A percentile compares a stretch with the other conserved stretches of the same genome.
These are phyloP conservation scores for Deroplatys truncata DNA, from an alignment of 2,888 invertebrate genomes.

Conservation along the genomic window DNA sequence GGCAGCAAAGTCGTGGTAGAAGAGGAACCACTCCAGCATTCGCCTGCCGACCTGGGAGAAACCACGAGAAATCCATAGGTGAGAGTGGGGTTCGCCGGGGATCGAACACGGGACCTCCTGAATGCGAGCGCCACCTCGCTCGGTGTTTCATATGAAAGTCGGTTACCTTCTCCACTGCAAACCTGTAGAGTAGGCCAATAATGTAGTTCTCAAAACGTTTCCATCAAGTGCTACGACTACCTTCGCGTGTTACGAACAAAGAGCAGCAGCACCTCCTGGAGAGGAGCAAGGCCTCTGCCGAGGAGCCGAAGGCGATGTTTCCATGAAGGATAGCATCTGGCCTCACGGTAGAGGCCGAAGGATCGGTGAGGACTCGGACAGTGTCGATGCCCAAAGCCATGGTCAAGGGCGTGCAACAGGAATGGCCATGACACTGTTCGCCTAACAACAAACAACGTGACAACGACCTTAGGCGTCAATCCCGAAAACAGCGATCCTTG, in stretches of 20 bases:
- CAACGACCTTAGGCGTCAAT: not conserved
- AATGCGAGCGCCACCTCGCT: too few species aligned
- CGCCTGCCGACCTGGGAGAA: too few species aligned
- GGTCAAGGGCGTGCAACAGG: not conserved
- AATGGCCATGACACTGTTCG: not conserved
- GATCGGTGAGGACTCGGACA: not conserved
- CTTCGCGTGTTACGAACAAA: not conserved
- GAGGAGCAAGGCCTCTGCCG: not conserved
- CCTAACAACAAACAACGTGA: not conserved
- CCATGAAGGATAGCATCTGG: not conserved
- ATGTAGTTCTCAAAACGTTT: too few species aligned
- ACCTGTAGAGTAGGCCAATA: too few species aligned
- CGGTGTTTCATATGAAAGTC: too few species aligned
- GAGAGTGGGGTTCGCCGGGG: too few species aligned
- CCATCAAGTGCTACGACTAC: too few species aligned
- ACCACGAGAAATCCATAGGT: too few species aligned
- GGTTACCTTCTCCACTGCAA: too few species aligned
- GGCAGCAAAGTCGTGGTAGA: too few species aligned
- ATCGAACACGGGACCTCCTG: too few species aligned
- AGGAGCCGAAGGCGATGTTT: not conserved
- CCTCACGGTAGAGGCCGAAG: not conserved
- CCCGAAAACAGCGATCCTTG: not conserved
- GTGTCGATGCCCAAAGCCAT: not conserved
- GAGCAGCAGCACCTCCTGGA: not conserved
- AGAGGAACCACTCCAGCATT: too few species aligned